Percentiles rank a stretch among this genome's conserved stretches.
phyloP scores from a whole-genome alignment of 2,113 vertebrate genomes.

The Oceanodroma tethys region DNA sequence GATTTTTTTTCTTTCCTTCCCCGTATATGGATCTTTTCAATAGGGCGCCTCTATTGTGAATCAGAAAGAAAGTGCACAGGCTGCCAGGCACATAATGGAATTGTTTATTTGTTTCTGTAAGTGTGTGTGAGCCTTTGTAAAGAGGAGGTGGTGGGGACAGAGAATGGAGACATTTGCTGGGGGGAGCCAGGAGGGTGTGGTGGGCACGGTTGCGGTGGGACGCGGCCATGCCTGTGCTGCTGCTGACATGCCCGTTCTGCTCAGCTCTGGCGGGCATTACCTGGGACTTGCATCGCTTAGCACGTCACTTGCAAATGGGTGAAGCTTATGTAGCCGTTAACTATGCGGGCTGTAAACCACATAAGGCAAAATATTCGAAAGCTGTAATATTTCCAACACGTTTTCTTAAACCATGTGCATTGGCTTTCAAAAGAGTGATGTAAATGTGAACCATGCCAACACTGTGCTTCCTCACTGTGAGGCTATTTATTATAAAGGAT shows the following conservation, averaged over 20 bases:
- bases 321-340: neutral
- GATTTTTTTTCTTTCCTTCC: neutral
- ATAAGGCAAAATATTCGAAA: neutral
- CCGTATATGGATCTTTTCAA: neutral
- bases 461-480: neutral
- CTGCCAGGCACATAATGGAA: slow-evolving; percentile 6
- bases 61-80: neutral
- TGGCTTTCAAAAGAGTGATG: neutral
- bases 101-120: neutral
- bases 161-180: neutral
- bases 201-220: neutral
- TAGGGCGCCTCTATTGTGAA: neutral
- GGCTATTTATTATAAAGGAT: neutral
- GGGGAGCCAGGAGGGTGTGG: neutral
- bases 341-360: neutral
- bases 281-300: neutral
- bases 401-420: neutral
- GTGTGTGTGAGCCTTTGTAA: slow-evolving; percentile 15
- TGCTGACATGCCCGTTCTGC: neutral
- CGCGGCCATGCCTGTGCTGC: neutral
- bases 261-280: neutral
- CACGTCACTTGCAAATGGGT: neutral
- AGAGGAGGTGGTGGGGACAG: neutral
- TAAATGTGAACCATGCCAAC: neutral
- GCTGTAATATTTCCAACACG: neutral